Evolutionary conservation across 2,888 invertebrate species (phyloP).

Genomic region (Scrobipalpa atriplicella): DNA sequence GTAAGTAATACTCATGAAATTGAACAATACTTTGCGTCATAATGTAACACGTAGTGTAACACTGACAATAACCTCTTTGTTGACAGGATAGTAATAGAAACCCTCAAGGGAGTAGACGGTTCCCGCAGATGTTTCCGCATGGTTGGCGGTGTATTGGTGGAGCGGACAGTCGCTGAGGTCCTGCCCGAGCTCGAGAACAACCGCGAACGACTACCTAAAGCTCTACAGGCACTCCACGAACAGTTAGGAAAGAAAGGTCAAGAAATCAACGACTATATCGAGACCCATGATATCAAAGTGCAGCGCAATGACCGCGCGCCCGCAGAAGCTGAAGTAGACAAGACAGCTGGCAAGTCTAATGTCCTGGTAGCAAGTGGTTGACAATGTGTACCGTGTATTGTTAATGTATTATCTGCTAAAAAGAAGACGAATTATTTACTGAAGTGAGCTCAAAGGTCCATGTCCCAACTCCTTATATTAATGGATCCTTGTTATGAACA

Average conservation of each 20-base stretch:
- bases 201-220: conserved; percentile 89
- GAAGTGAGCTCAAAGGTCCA: neutral
- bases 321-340: conserved; percentile 46
- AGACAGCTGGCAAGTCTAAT: conserved; percentile 71
- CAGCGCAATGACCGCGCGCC: conserved; percentile 70
- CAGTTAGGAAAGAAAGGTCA: conserved; percentile 93
- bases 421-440: neutral
- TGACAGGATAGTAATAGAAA: conserved; percentile 96
- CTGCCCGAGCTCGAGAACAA: conserved; percentile 92
- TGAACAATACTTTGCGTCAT: neutral
- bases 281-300: conserved; percentile 93
- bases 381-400: conserved; percentile 32
- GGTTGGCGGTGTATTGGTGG: conserved; percentile 96
- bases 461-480: neutral
- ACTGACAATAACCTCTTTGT: conserved; percentile 33
- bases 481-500: neutral
- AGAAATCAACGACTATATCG: conserved; percentile 96
- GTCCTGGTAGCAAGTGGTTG: conserved; percentile 79
- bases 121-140: conserved; percentile 95
- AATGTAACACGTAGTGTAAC: neutral
- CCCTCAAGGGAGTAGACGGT: conserved; percentile 92
- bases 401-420: conserved; percentile 3
- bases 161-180: conserved; percentile 95
- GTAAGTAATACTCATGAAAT: conserved; percentile 78
- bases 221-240: conserved; percentile 90